Conservation (phyloP, 2,113 vertebrate genomes). For the Lepidothrix coronata region DNA sequence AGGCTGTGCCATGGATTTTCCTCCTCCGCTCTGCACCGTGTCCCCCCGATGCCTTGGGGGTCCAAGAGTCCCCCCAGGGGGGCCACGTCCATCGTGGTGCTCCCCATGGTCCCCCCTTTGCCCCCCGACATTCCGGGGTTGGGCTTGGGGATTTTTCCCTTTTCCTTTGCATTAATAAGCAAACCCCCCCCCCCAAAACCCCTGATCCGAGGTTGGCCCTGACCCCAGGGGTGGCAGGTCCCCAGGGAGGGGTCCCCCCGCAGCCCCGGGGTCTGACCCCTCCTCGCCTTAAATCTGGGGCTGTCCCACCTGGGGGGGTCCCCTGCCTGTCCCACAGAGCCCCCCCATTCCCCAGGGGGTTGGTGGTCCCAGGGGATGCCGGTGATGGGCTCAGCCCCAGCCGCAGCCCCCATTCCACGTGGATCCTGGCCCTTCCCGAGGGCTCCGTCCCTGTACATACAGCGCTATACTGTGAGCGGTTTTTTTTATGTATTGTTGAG, state of each 20-base stretch:
- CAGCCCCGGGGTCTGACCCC: neutral
- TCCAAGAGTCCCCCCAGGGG: rapidly evolving
- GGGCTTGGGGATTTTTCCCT: neutral
- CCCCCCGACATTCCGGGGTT: neutral
- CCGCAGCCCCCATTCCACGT: neutral
- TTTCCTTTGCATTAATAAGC: neutral
- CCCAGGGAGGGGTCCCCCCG: neutral
- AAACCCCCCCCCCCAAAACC: neutral
- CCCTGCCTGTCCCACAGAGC: neutral
- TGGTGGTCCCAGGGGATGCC: neutral
- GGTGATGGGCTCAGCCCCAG: neutral
- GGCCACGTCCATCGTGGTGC: rapidly evolving
- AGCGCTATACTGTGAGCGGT: constrained; percentile 67
- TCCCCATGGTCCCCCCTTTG: neutral
- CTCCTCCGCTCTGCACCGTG: neutral
- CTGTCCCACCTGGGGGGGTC: neutral
- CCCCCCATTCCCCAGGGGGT: neutral
- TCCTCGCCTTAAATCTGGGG: constrained; percentile 53
- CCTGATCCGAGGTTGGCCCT: neutral
- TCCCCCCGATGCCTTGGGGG: neutral
- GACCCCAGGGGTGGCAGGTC: neutral
- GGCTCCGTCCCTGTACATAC: constrained; percentile 62
- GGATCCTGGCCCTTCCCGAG: neutral
- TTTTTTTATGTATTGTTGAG: constrained; percentile 68
- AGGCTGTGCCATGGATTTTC: neutral